Conservation (phyloP, 2,113 vertebrate genomes). For the Toxotes chatareus region DNA sequence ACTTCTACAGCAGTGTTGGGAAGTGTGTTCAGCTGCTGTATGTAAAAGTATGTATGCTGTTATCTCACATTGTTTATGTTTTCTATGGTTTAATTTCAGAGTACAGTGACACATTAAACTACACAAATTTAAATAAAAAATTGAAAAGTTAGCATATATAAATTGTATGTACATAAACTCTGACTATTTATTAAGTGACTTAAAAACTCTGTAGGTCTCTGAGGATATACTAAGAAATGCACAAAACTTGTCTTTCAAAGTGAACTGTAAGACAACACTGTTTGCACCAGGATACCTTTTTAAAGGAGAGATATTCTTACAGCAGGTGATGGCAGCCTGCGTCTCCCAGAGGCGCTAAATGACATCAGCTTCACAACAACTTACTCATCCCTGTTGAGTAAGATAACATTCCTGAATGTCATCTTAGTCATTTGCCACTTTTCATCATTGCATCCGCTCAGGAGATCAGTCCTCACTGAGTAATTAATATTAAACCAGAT, state of each 20-base stretch:
- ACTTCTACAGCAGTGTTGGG: background rate
- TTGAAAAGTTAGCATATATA: background rate
- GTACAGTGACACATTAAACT: background rate
- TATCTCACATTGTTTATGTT: too few species aligned
- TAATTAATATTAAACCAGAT: conserved; percentile 40
- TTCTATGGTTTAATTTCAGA: background rate
- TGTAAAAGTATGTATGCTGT: too few species aligned
- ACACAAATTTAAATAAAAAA: background rate
- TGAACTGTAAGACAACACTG: background rate
- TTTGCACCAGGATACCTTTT: background rate
- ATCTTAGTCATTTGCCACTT: conserved; percentile 36
- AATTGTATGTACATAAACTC: background rate
- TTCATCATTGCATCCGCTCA: conserved; percentile 19
- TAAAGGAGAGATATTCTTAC: background rate
- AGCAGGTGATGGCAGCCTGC: background rate
- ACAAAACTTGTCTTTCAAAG: background rate
- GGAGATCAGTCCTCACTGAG: conserved; percentile 14
- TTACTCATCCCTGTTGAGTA: conserved; percentile 14
- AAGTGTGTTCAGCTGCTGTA: too few species aligned
- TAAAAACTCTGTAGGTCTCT: too few species aligned
- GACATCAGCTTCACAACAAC: background rate
- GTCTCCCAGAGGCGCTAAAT: conserved; percentile 5
- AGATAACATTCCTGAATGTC: conserved; percentile 24
- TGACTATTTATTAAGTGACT: too few species aligned
- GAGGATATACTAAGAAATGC: too few species aligned